Conservation (phyloP, 2,797 vertebrate genomes). For the Mormyrops attenuatus region DNA sequence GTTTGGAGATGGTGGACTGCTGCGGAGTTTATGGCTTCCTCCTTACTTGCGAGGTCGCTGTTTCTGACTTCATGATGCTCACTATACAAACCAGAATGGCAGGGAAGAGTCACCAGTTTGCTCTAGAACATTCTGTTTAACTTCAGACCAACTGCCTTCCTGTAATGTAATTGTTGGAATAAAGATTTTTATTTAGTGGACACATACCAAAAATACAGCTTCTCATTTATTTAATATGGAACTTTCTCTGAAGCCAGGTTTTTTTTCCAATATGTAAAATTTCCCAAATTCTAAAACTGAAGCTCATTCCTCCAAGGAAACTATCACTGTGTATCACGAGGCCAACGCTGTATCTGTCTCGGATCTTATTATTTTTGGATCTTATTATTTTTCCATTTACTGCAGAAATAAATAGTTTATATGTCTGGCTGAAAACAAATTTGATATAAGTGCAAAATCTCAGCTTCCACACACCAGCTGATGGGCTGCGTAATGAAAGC, state of each 20-base stretch:
- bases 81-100: background rate
- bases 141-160: background rate
- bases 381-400: background rate
- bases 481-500: background rate
- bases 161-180: background rate
- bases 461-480: background rate
- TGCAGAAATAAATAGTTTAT: constrained; percentile 8
- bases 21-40: background rate
- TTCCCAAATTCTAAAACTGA: background rate
- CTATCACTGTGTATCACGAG: background rate
- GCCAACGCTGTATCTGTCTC: background rate
- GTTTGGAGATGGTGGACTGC: background rate
- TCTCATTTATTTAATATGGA: background rate
- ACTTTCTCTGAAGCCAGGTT: background rate
- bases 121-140: background rate
- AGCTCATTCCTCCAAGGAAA: background rate
- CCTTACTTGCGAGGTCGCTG: background rate
- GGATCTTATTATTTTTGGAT: background rate
- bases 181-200: background rate
- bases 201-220: background rate
- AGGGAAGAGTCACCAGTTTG: background rate
- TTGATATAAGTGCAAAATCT: background rate
- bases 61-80: background rate
- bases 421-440: background rate
- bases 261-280: background rate